phyloP scores from a whole-genome alignment of 2,888 invertebrate genomes.

The Cremastinae sp. region DNA sequence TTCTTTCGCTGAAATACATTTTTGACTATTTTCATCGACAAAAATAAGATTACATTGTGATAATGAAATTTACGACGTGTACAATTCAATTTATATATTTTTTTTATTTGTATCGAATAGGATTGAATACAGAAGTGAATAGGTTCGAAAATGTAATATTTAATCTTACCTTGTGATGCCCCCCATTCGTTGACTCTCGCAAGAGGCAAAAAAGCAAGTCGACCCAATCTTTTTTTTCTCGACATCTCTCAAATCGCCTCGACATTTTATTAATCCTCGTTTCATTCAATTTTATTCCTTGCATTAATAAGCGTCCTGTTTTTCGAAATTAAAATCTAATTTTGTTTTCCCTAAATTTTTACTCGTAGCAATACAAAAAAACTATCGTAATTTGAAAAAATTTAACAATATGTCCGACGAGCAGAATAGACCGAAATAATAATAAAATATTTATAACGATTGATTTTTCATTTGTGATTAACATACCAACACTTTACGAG shows the following conservation, averaged over 20 bases:
- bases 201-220: slow-evolving; percentile 5
- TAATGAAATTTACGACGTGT: slow-evolving; percentile 33
- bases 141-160: slow-evolving; percentile 21
- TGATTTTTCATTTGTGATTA: slow-evolving; percentile 33
- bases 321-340: slow-evolving; percentile 49
- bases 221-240: slow-evolving; percentile 2
- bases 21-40: slow-evolving; percentile 3
- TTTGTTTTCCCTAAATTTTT: slow-evolving; percentile 36
- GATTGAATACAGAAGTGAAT: slow-evolving; percentile 55
- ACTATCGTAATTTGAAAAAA: slow-evolving; percentile 11
- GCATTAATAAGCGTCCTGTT: slow-evolving; percentile 53
- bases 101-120: slow-evolving; percentile 57
- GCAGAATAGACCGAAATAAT: not conserved
- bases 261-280: not conserved
- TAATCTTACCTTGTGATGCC: slow-evolving; percentile 53
- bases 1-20: not conserved
- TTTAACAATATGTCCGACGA: not conserved
- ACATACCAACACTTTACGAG: slow-evolving; percentile 53
- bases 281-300: slow-evolving; percentile 11
- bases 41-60: slow-evolving; percentile 10
- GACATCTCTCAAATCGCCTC: not conserved
- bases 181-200: not conserved
- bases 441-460: slow-evolving; percentile 11
- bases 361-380: slow-evolving; percentile 8
- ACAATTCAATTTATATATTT: slow-evolving; percentile 54